These are phyloP conservation scores for Sarcophaga peregrina DNA, from an alignment of 1,140 invertebrate genomes.

Conservation along the genomic window DNA sequence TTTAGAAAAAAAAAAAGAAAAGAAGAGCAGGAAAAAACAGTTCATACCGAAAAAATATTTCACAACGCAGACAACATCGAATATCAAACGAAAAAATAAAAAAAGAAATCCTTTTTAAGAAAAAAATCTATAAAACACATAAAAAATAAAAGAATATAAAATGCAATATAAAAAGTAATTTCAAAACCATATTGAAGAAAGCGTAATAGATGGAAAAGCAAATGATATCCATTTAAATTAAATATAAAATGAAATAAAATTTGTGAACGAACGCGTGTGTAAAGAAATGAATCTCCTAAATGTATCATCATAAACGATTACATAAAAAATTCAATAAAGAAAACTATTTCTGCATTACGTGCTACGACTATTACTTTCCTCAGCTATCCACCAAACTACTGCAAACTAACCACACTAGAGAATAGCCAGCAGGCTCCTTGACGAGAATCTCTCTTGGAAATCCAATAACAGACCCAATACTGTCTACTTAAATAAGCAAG, in stretches of 20 bases:
- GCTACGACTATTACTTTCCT: neutral
- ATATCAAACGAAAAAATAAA: neutral
- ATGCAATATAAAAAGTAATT: neutral
- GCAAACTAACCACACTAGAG: neutral
- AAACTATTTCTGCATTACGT: neutral
- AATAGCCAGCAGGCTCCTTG: neutral
- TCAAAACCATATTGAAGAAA: neutral
- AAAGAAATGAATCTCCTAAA: neutral
- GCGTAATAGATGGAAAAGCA: neutral
- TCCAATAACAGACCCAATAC: neutral
- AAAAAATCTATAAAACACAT: neutral
- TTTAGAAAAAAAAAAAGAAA: neutral
- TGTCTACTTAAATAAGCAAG: too few species aligned
- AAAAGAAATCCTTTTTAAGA: neutral
- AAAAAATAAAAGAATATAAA: neutral
- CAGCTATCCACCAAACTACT: conserved; percentile 4
- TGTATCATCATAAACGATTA: conserved; percentile 29
- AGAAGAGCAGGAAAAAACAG: neutral
- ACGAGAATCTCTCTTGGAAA: neutral
- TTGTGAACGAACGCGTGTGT: neutral
- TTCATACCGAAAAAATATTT: neutral
- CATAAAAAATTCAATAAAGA: conserved; percentile 29
- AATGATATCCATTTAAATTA: too few species aligned
- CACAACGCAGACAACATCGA: conserved; percentile 13
- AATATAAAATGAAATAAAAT: too few species aligned